Evolutionary conservation across 2,888 invertebrate species (phyloP).

Genomic region (Mimas tiliae): DNA sequence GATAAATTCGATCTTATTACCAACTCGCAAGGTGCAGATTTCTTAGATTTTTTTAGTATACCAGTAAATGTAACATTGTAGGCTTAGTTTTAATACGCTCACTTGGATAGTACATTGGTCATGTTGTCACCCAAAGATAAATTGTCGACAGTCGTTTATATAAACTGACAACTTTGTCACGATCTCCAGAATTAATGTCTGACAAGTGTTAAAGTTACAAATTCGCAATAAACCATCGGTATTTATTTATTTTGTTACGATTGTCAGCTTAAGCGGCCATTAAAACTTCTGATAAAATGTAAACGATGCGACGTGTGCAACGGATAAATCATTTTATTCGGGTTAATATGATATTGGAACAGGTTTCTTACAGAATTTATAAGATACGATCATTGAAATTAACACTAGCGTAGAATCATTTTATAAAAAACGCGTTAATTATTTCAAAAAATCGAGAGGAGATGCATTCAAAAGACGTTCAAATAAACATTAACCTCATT

Average conservation of each 20-base stretch:
- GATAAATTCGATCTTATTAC: slow-evolving; percentile 42
- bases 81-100: slow-evolving; percentile 64
- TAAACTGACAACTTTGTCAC: slow-evolving; percentile 68
- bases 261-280: slow-evolving; percentile 24
- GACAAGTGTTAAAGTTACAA: slow-evolving; percentile 43
- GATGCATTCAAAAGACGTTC: background rate
- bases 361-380: slow-evolving; percentile 2
- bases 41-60: slow-evolving; percentile 38
- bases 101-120: slow-evolving; percentile 63
- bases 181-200: slow-evolving; percentile 51
- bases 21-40: slow-evolving; percentile 46
- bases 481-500: background rate
- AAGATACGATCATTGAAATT: background rate
- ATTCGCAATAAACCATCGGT: slow-evolving; percentile 35
- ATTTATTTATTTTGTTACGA: slow-evolving; percentile 27
- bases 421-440: background rate
- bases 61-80: slow-evolving; percentile 48
- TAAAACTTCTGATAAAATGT: slow-evolving; percentile 20
- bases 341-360: slow-evolving; percentile 18
- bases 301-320: slow-evolving; percentile 4
- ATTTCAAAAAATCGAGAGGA: background rate
- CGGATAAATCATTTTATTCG: slow-evolving; percentile 21
- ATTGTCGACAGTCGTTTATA: slow-evolving; percentile 62
- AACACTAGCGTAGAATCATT: background rate
- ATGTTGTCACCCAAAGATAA: slow-evolving; percentile 74